Conservation (phyloP, 2,797 vertebrate genomes). For the Fistularia commersonii region DNA sequence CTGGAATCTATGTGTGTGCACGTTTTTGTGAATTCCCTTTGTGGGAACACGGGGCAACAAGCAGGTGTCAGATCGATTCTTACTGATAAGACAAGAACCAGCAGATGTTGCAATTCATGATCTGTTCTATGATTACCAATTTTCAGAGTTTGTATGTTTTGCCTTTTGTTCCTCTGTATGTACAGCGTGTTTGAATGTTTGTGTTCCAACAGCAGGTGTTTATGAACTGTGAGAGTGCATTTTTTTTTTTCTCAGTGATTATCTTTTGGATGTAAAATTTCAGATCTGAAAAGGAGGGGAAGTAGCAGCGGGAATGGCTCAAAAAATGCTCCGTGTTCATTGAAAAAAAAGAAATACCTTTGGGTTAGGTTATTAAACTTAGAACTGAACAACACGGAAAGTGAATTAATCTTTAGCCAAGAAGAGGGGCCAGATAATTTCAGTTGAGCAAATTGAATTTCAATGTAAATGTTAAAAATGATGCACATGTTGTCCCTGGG, state of each 20-base stretch:
- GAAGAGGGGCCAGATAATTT: constrained; percentile 65
- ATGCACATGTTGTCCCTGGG: constrained; percentile 50
- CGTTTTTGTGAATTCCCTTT: constrained; percentile 1
- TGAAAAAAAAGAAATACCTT: constrained; percentile 61
- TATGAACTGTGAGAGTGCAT: no score
- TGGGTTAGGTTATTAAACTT: constrained; percentile 71
- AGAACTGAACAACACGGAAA: constrained; percentile 69
- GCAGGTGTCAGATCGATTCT: constrained; percentile 63
- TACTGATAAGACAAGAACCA: constrained; percentile 34
- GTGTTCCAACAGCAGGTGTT: no score
- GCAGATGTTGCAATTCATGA: no score
- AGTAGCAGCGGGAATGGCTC: constrained; percentile 44
- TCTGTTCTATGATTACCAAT: no score
- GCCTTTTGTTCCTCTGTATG: no score
- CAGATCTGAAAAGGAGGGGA: constrained; percentile 46
- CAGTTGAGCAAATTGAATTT: constrained; percentile 69
- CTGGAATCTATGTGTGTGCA: constrained; percentile 19
- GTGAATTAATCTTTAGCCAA: constrained; percentile 67
- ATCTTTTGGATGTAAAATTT: constrained; percentile 14
- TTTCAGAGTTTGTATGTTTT: no score
- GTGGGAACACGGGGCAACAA: constrained; percentile 18
- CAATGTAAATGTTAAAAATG: constrained; percentile 68
- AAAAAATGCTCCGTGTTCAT: constrained; percentile 44
- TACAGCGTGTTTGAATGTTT: no score
- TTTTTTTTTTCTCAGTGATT: no score